These are phyloP conservation scores for Lepidocyrtoides sp. DNA, from an alignment of 2,888 invertebrate species.

Conservation along the genomic window DNA sequence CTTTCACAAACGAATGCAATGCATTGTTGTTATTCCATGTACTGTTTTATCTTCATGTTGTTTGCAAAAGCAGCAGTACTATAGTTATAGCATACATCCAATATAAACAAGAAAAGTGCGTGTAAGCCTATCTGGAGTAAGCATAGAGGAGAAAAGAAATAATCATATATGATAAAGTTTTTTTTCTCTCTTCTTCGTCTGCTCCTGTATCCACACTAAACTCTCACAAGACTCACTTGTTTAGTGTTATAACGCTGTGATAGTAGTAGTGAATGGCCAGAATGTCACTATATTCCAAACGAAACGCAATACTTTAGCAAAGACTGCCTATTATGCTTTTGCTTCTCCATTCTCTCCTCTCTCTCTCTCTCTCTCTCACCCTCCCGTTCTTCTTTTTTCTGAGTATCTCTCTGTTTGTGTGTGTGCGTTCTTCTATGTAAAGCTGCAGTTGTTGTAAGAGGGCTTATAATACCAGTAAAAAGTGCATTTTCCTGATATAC, in stretches of 20 bases:
- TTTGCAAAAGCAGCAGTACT: background rate
- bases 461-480: slow-evolving; percentile 80
- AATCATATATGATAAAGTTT: background rate
- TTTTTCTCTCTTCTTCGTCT: background rate
- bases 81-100: background rate
- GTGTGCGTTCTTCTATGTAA: slow-evolving; percentile 76
- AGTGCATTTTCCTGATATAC: slow-evolving; percentile 80
- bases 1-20: background rate
- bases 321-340: slow-evolving; percentile 53
- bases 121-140: slow-evolving; percentile 72
- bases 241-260: background rate
- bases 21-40: slow-evolving; percentile 22
- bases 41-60: slow-evolving; percentile 10
- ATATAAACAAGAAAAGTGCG: slow-evolving; percentile 74
- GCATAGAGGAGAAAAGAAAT: background rate
- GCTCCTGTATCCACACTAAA: background rate
- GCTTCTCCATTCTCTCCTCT: slow-evolving; percentile 46
- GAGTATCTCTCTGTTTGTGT: slow-evolving; percentile 64
- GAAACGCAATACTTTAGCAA: slow-evolving; percentile 28
- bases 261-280: background rate
- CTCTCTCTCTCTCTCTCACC: slow-evolving; percentile 53
- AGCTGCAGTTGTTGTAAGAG: slow-evolving; percentile 63
- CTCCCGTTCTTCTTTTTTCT: slow-evolving; percentile 58
- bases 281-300: slow-evolving; percentile 1
- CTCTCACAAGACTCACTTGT: slow-evolving; percentile 23